Evolutionary conservation across 2,888 invertebrate species (phyloP).

Genomic region (Noctua janthina): DNA sequence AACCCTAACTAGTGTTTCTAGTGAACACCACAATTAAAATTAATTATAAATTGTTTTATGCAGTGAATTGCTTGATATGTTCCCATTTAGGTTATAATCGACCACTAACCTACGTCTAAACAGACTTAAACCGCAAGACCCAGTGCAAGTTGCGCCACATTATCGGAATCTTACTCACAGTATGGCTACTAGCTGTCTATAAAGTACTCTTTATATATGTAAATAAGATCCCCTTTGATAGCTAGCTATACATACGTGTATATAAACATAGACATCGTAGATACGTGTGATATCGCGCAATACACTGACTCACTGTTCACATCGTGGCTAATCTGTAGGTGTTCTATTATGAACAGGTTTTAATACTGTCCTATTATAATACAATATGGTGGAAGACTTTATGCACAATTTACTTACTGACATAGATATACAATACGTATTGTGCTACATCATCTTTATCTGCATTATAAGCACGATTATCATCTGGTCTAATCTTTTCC

Average conservation of each 20-base stretch:
- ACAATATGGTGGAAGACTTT: not conserved
- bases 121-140: not conserved
- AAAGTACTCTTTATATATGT: conserved; percentile 11
- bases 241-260: not conserved
- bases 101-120: not conserved
- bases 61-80: not conserved
- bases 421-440: no score
- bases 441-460: not conserved
- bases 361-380: conserved; percentile 14
- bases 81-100: not conserved
- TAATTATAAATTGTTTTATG: not conserved
- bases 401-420: not conserved
- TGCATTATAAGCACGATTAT: not conserved
- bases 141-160: conserved; percentile 19
- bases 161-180: conserved; percentile 29
- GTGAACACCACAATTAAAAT: no score
- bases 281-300: conserved; percentile 23
- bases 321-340: conserved; percentile 35
- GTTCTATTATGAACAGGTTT: conserved; percentile 44
- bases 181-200: conserved; percentile 15
- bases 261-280: not conserved
- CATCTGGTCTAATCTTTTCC: not conserved
- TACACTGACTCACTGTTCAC: conserved; percentile 49
- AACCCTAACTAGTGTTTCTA: no score
- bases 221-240: conserved; percentile 33